These are phyloP conservation scores for Zaprionus inermis DNA, from an alignment of 1,140 invertebrate species.

Conservation along the genomic window DNA sequence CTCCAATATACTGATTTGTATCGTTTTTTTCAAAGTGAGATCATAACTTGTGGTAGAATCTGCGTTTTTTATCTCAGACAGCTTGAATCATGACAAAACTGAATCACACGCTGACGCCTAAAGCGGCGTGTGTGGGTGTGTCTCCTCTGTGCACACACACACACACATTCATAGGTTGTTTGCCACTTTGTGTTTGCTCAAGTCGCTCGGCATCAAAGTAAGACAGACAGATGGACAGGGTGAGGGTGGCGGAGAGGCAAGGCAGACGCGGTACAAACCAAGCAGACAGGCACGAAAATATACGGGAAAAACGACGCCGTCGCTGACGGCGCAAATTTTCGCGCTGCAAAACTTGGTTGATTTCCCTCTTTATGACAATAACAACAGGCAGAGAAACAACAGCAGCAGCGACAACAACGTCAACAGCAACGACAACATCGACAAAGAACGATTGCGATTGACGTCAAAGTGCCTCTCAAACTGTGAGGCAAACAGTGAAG, in stretches of 20 bases:
- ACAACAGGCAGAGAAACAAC: conserved; percentile 29
- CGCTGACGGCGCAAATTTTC: conserved; percentile 52
- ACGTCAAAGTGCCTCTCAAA: conserved; percentile 55
- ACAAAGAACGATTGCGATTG: conserved; percentile 39
- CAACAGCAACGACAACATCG: background rate
- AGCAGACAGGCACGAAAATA: conserved; percentile 26
- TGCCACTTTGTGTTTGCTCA: conserved; percentile 37
- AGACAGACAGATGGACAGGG: conserved; percentile 9
- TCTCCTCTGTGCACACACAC: background rate
- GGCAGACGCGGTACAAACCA: background rate
- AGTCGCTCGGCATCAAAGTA: conserved; percentile 46
- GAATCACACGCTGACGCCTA: background rate
- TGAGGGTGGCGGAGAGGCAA: background rate
- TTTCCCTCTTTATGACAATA: conserved; percentile 55
- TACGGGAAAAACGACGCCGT: conserved; percentile 33
- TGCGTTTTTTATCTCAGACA: no score
- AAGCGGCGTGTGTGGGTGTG: background rate
- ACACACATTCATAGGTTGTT: background rate
- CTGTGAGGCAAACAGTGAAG: conserved; percentile 22
- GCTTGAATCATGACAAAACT: background rate
- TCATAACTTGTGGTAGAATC: no score
- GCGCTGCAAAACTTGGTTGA: conserved; percentile 39
- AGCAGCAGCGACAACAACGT: background rate
- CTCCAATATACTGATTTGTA: background rate
- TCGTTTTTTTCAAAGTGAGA: no score